Conservation (phyloP, 2,888 invertebrate genomes). For the Tipula lateralis region DNA sequence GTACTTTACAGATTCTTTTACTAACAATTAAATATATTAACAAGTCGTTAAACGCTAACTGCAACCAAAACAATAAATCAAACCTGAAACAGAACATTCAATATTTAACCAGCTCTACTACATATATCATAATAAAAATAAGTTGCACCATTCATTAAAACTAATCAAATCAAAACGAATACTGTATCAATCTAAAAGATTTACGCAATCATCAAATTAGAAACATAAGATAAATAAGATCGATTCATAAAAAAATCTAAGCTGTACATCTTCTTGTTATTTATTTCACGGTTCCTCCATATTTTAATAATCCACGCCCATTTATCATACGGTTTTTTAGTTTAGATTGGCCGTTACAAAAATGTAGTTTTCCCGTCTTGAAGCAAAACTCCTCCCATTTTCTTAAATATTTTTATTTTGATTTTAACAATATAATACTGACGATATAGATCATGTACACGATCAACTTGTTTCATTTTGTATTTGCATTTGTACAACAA, state of each 20-base stretch:
- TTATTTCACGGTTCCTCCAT: conserved; percentile 15
- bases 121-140: not conserved
- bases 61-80: not conserved
- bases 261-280: too few species aligned
- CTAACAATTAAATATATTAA: too few species aligned
- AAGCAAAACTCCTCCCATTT: not conserved
- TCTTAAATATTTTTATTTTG: not conserved
- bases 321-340: conserved; percentile 14
- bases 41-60: too few species aligned
- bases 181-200: too few species aligned
- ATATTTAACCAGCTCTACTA: not conserved
- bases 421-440: too few species aligned
- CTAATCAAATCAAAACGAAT: not conserved
- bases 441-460: too few species aligned
- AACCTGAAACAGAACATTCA: not conserved
- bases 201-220: too few species aligned
- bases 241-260: not conserved
- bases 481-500: not conserved
- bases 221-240: too few species aligned
- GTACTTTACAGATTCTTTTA: too few species aligned
- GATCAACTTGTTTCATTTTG: not conserved
- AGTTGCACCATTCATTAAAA: not conserved
- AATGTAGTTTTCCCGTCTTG: not conserved
- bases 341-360: not conserved
- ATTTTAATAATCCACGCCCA: not conserved